These are phyloP conservation scores for Melanerpes formicivorus DNA, from an alignment of 2,113 vertebrate species.

Conservation along the genomic window DNA sequence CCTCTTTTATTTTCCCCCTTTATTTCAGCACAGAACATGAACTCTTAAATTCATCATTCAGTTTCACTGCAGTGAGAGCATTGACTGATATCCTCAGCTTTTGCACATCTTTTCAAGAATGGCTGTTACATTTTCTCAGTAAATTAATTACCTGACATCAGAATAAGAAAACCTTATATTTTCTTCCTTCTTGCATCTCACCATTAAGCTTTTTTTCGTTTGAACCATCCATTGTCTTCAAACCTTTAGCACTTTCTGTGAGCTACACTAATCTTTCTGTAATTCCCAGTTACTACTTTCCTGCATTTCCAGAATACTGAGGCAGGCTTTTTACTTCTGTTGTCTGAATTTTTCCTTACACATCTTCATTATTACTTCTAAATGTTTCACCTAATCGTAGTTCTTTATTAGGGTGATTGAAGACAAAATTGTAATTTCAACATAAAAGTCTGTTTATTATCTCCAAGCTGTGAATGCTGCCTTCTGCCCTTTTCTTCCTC, in stretches of 20 bases:
- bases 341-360: neutral
- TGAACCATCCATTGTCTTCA: neutral
- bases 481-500: neutral
- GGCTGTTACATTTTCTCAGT: neutral
- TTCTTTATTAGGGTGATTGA: neutral
- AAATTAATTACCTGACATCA: neutral
- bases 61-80: neutral
- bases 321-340: neutral
- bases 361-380: neutral
- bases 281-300: neutral
- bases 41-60: neutral
- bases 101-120: neutral
- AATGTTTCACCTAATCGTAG: neutral
- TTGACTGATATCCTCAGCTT: neutral
- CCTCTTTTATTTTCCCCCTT: neutral
- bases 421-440: neutral
- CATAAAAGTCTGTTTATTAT: neutral
- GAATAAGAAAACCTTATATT: neutral
- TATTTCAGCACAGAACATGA: neutral
- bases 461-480: neutral
- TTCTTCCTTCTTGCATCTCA: neutral
- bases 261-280: neutral
- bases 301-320: neutral
- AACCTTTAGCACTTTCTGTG: neutral
- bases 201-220: neutral